phyloP scores from a whole-genome alignment of 2,113 vertebrate genomes.

The Elachura formosa region DNA sequence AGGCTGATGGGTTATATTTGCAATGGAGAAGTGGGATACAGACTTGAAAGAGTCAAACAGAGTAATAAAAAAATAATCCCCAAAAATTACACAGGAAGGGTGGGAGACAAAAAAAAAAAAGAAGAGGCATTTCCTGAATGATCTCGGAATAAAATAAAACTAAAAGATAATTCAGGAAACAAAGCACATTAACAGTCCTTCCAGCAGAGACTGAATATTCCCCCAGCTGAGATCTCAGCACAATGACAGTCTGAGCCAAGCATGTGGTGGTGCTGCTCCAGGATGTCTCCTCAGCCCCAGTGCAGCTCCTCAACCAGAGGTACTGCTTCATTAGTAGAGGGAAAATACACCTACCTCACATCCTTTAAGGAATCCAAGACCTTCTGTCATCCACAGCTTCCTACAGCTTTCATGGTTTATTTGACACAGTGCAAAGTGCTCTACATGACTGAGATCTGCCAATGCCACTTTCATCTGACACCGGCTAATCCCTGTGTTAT shows the following conservation, averaged over 20 bases:
- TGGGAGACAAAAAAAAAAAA: not conserved
- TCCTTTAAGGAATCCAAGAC: not conserved
- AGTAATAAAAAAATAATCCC: not conserved
- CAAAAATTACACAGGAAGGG: not conserved
- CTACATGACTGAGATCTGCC: not conserved
- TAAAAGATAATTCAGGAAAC: not conserved
- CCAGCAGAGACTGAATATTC: not conserved
- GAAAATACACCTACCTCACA: not conserved
- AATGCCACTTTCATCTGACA: not conserved
- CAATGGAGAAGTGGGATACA: not conserved
- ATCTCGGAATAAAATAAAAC: not conserved
- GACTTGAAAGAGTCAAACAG: not conserved
- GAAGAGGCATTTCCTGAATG: not conserved
- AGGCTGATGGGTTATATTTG: not conserved
- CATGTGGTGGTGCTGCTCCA: not conserved
- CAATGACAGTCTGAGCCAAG: not conserved
- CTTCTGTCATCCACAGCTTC: not conserved
- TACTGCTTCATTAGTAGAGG: not conserved
- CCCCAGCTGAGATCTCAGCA: not conserved
- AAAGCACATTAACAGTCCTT: not conserved
- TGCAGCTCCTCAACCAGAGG: not conserved
- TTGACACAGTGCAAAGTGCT: not conserved
- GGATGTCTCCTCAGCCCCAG: not conserved
- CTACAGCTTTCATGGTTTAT: not conserved
- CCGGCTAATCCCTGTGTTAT: not conserved